These are phyloP conservation scores for Caenorhabditis latens DNA, from an alignment of 1,140 invertebrate genomes.

Conservation along the genomic window DNA sequence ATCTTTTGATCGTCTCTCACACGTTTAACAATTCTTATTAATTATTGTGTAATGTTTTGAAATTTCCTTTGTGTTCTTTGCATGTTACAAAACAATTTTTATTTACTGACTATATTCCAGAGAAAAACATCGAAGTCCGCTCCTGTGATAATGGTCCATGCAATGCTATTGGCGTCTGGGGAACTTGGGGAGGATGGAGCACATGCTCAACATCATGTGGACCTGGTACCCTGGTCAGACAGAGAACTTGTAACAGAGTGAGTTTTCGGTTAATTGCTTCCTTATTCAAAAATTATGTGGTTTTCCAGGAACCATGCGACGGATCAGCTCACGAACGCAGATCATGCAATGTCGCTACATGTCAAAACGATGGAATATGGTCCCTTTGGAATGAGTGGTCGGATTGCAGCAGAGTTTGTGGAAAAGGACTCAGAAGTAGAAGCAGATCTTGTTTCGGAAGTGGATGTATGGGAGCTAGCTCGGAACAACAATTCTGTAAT, in stretches of 20 bases:
- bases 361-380: slow-evolving; percentile 68
- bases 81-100: background rate
- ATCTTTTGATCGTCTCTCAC: background rate
- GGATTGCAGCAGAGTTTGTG: slow-evolving; percentile 81
- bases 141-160: slow-evolving; percentile 74
- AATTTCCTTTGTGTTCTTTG: background rate
- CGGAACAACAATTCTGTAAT: slow-evolving; percentile 76
- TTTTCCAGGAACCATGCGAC: slow-evolving; percentile 73
- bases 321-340: slow-evolving; percentile 74
- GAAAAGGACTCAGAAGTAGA: slow-evolving; percentile 80
- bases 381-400: slow-evolving; percentile 79
- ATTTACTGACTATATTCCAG: slow-evolving; percentile 58
- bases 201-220: slow-evolving; percentile 69
- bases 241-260: slow-evolving; percentile 66
- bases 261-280: background rate
- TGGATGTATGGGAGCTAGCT: slow-evolving; percentile 67
- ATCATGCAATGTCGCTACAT: slow-evolving; percentile 74
- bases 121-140: slow-evolving; percentile 76
- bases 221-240: slow-evolving; percentile 69
- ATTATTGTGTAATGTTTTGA: background rate
- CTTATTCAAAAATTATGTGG: background rate
- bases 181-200: slow-evolving; percentile 70
- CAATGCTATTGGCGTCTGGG: slow-evolving; percentile 68
- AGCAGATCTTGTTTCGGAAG: slow-evolving; percentile 76
- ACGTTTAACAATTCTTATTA: background rate